These are phyloP conservation scores for Otocyon megalotis DNA, from an alignment of 2,113 vertebrate genomes.

Conservation along the genomic window DNA sequence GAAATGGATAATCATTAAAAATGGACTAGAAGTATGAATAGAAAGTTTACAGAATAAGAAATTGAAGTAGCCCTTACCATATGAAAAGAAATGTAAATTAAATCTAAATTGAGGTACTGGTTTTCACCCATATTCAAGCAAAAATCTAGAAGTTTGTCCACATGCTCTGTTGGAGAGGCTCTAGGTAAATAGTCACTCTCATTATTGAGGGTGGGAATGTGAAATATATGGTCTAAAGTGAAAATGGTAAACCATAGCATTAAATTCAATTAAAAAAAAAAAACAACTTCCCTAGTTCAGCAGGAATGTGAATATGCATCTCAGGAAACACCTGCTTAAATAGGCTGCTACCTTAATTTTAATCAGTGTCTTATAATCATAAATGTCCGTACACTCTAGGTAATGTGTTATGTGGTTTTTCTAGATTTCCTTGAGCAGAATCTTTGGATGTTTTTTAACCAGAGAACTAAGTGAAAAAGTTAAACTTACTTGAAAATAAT, in stretches of 20 bases:
- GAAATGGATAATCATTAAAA: background rate
- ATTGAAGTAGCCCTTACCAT: background rate
- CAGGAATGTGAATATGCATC: background rate
- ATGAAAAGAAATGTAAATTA: background rate
- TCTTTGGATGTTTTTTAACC: background rate
- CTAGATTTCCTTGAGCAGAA: background rate
- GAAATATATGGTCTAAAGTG: background rate
- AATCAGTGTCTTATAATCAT: background rate
- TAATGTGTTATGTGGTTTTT: background rate
- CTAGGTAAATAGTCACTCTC: background rate
- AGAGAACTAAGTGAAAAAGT: background rate
- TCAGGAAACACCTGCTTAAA: background rate
- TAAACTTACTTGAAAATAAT: background rate
- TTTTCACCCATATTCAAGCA: background rate
- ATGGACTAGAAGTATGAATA: background rate
- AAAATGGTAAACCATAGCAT: background rate
- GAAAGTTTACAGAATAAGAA: background rate
- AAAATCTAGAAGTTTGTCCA: background rate
- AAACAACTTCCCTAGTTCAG: background rate
- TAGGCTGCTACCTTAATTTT: background rate
- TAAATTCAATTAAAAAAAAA: background rate
- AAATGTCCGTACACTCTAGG: background rate
- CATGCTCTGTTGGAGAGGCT: background rate
- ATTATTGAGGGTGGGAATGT: background rate
- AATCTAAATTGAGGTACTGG: background rate